Evolutionary conservation across 2,888 invertebrate species (phyloP).

Genomic region (Eristalinus sepulchralis): DNA sequence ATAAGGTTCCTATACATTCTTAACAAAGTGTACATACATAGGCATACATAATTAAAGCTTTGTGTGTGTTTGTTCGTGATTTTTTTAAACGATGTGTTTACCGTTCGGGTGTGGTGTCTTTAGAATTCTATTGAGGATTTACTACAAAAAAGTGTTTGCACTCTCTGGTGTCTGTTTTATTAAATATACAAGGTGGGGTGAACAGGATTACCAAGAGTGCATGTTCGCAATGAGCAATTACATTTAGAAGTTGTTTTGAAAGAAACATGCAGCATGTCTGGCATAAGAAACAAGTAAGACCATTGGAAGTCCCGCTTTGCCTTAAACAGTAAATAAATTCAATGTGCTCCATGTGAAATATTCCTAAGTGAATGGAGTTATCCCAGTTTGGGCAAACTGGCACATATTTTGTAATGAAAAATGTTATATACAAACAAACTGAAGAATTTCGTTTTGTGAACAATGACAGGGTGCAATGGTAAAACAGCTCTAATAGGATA

Average conservation of each 20-base stretch:
- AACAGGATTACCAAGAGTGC: neutral
- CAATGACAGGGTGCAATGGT: neutral
- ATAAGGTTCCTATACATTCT: neutral
- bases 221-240: neutral
- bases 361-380: neutral
- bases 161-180: neutral
- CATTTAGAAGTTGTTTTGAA: neutral
- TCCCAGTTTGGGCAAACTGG: neutral
- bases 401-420: neutral
- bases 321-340: neutral
- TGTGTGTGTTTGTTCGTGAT: neutral
- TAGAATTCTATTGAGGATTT: neutral
- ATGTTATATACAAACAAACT: neutral
- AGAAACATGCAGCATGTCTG: neutral
- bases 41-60: neutral
- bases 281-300: neutral
- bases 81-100: neutral
- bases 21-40: neutral
- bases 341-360: neutral
- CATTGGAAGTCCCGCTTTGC: neutral
- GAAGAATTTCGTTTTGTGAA: neutral
- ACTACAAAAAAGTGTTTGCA: neutral
- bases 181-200: neutral
- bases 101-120: conserved; percentile 20
- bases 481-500: too few species aligned